Percentiles rank a stretch among this genome's conserved stretches.
These are phyloP conservation scores for Peromyscus polionotus DNA, from an alignment of 2,113 vertebrate species.

Conservation along the genomic window DNA sequence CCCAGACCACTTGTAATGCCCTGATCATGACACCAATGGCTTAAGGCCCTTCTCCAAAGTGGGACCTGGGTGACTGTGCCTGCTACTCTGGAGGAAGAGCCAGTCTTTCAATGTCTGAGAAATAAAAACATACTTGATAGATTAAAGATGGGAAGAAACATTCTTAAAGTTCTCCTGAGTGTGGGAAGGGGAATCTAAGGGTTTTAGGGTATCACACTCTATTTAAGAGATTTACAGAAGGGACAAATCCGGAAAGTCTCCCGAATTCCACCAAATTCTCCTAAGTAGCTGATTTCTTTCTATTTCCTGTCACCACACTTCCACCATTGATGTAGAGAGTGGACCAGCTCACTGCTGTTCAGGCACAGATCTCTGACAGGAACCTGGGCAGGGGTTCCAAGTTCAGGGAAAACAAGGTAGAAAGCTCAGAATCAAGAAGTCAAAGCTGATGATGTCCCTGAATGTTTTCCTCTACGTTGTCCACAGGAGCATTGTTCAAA, in stretches of 20 bases:
- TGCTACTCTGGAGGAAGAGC: not conserved
- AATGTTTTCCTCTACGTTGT: not conserved
- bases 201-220: too few relatives aligned
- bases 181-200: not conserved
- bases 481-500: not conserved
- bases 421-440: too few relatives aligned
- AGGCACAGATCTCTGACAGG: not conserved
- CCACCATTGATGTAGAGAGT: not conserved
- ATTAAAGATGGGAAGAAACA: not conserved
- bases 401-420: not conserved
- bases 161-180: not conserved
- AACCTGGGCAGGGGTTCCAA: not conserved
- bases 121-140: not conserved
- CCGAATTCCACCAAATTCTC: not conserved
- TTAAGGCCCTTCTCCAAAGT: not conserved
- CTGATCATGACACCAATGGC: accelerated
- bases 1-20: too few relatives aligned
- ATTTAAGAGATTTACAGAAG: not conserved
- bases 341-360: not conserved
- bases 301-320: not conserved
- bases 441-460: not conserved
- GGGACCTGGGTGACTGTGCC: not conserved
- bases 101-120: not conserved
- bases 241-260: not conserved
- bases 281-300: not conserved